A percentile compares a stretch with the other conserved stretches of the same genome.
phyloP scores from a whole-genome alignment of 2,888 invertebrate genomes.

The Orthonevra nobilis region DNA sequence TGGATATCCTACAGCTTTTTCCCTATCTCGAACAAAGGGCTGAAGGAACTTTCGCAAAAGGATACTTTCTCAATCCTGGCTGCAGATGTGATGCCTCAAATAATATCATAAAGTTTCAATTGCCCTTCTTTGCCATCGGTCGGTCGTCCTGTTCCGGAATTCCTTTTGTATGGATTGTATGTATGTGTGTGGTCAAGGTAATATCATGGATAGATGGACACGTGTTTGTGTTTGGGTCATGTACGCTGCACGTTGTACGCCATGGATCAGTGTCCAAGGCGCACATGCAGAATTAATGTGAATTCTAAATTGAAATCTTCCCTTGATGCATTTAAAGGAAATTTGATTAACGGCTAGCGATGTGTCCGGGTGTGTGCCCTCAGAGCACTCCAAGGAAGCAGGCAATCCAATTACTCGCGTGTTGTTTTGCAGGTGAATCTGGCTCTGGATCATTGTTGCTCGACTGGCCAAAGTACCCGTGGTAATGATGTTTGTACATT shows the following conservation, averaged over 20 bases:
- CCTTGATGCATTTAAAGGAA: constrained; percentile 37
- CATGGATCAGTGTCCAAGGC: constrained; percentile 40
- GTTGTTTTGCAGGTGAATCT: constrained; percentile 12
- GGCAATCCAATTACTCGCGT: constrained; percentile 48
- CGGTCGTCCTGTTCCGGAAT: not conserved
- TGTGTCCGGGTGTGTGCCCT: not conserved
- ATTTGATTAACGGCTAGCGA: constrained; percentile 39
- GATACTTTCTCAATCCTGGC: constrained; percentile 29
- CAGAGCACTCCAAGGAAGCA: constrained; percentile 12
- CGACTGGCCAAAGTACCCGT: not conserved
- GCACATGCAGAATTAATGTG: constrained; percentile 44
- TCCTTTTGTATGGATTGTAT: constrained; percentile 14
- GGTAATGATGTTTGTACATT: constrained; percentile 10
- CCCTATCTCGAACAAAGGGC: not conserved
- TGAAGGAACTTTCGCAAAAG: constrained; percentile 11
- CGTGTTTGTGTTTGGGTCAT: constrained; percentile 39
- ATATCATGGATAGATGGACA: constrained; percentile 45
- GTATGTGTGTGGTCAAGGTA: constrained; percentile 39
- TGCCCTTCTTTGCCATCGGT: not conserved
- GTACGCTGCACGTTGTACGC: constrained; percentile 9
- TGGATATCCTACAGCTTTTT: not conserved
- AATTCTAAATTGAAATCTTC: constrained; percentile 53
- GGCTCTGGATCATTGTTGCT: not conserved
- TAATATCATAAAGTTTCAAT: constrained; percentile 14
- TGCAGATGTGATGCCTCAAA: constrained; percentile 7